Evolutionary conservation across 2,888 invertebrate species (phyloP), one percentile per base, ranked within the genome.

Genomic region (Drosophila meridiana): DNA sequence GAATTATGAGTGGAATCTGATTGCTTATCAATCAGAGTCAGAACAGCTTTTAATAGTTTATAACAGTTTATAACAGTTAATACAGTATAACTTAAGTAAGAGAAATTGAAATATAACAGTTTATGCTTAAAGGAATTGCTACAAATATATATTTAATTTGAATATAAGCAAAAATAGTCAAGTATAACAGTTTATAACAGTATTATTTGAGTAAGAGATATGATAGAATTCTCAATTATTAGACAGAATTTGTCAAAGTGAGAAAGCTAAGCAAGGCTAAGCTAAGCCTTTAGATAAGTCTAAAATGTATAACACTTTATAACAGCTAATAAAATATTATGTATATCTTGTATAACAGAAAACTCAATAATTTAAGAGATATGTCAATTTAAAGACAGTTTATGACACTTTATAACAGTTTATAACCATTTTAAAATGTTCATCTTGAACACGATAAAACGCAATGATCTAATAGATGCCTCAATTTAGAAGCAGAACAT

Each of bases 51-150:
- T 43, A 43, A 43, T 8, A 43, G n/a, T 20, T 20, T 43, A 43
- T 32, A 50, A 50, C n/a, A 50, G n/a, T 32, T 30, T 48, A 48
- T 48, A 48, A 48, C n/a, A 48, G n/a, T n/a, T n/a, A n/a, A n/a
- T n/a, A n/a, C n/a, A n/a, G 26, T 45, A 7, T 20, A 20, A 14
- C 8, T 20, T n/a, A 3, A 42, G 3, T 8, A 20, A n/a, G 6
- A n/a, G 8, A 20, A 42, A n/a, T 20, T 0, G 7, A n/a, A n/a
- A 42, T 20, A 13, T 8, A 20, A n/a, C 3, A 42, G 8, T 45
- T 20, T 26, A 7, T 11, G 11, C 2, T 0, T 11, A 26, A 3
- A 26, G 26, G 20, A 20, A 43, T 14, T 43, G 5, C n/a, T 3
- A 43, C 11, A 45, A 45, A 2, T 26, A 26, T 5, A 26, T 20